phyloP scores from a whole-genome alignment of 2,113 vertebrate genomes.

The Tetrax tetrax region DNA sequence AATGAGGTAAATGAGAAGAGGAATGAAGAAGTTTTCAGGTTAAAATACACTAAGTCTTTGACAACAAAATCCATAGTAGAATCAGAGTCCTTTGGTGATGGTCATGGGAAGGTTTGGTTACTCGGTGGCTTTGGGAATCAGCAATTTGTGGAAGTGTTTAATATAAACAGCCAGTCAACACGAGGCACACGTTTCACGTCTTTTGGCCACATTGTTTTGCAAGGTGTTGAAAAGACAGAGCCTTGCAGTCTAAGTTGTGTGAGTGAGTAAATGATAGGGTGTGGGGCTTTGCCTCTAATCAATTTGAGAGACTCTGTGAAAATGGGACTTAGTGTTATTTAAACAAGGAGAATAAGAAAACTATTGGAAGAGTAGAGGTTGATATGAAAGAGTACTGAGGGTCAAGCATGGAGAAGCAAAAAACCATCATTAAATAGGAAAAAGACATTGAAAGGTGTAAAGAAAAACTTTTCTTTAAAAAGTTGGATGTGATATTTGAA shows the following conservation, averaged over 20 bases:
- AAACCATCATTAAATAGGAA: not conserved
- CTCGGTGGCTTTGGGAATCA: not conserved
- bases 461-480: not conserved
- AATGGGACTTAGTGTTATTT: not conserved
- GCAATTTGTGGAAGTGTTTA: not conserved
- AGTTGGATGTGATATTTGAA: not conserved
- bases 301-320: not conserved
- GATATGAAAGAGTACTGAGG: not conserved
- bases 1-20: not conserved
- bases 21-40: not conserved
- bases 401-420: not conserved
- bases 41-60: not conserved
- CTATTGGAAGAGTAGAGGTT: not conserved
- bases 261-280: not conserved
- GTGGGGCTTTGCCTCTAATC: not conserved
- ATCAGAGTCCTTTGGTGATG: not conserved
- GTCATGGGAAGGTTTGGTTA: not conserved
- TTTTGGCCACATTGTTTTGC: not conserved
- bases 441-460: not conserved
- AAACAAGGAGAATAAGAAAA: not conserved
- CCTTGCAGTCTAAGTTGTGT: not conserved
- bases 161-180: not conserved
- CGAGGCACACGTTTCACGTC: accelerated
- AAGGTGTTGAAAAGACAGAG: not conserved
- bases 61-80: not conserved